phyloP scores from a whole-genome alignment of 2,888 invertebrate genomes.

The Coelogynopora nodosa region DNA sequence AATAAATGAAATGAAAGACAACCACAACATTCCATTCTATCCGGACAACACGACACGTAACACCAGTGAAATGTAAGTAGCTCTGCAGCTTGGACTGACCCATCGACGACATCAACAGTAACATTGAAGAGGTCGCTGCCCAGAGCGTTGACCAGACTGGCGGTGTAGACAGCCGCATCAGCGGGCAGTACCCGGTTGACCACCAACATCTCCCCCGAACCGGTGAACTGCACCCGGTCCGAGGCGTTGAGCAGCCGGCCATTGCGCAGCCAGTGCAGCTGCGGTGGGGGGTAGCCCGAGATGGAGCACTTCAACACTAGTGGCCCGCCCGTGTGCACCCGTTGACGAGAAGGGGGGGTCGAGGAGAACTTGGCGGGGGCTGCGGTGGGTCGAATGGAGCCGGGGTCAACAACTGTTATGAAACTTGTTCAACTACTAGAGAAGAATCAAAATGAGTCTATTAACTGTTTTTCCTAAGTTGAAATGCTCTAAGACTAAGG shows the following conservation, averaged over 20 bases:
- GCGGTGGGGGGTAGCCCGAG: background rate
- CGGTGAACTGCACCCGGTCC: background rate
- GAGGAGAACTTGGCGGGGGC: conserved; percentile 3
- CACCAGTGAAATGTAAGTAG: too few species aligned
- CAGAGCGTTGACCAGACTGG: background rate
- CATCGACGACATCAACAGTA: background rate
- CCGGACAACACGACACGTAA: too few species aligned
- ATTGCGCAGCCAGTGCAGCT: background rate
- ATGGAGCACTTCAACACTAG: background rate
- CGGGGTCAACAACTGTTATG: background rate
- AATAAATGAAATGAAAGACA: too few species aligned
- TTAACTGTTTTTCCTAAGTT: too few species aligned
- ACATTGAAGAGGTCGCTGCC: background rate
- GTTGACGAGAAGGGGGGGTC: background rate
- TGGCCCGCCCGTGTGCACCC: background rate
- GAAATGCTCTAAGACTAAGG: too few species aligned
- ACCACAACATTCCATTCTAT: too few species aligned
- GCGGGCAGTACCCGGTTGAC: background rate
- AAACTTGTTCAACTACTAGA: too few species aligned
- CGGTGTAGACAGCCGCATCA: conserved; percentile 18
- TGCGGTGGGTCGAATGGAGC: background rate
- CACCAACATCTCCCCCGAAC: background rate
- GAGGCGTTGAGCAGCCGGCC: conserved; percentile 9
- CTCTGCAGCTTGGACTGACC: background rate
- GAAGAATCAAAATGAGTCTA: too few species aligned